phyloP scores from a whole-genome alignment of 1,140 invertebrate genomes.

The Battus philenor region DNA sequence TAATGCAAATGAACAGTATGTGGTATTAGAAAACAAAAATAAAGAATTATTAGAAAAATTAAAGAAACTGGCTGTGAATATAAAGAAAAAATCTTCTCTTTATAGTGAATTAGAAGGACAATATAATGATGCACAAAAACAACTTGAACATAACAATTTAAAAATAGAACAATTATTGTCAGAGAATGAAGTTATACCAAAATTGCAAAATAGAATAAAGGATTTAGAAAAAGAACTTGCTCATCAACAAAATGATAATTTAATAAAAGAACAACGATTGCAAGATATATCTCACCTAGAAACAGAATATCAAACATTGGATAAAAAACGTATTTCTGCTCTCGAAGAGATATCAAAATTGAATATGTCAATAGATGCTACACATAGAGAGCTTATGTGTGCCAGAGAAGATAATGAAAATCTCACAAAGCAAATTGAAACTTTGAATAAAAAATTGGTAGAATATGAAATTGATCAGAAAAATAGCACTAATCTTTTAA shows the following conservation, averaged over 20 bases:
- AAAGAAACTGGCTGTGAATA: slow-evolving; percentile 84
- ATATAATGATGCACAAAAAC: slow-evolving; percentile 58
- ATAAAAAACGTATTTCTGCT: slow-evolving; percentile 34
- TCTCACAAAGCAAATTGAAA: slow-evolving; percentile 48
- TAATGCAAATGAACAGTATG: slow-evolving; percentile 42
- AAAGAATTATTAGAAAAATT: slow-evolving; percentile 82
- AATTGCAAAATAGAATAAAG: slow-evolving; percentile 56
- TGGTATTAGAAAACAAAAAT: slow-evolving; percentile 62
- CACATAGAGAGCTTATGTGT: slow-evolving; percentile 43
- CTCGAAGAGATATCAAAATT: slow-evolving; percentile 33
- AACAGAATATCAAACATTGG: slow-evolving; percentile 35
- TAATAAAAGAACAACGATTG: slow-evolving; percentile 37
- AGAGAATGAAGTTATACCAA: slow-evolving; percentile 50
- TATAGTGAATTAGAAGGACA: slow-evolving; percentile 81
- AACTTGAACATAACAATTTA: slow-evolving; percentile 51
- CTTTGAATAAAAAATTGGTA: slow-evolving; percentile 56
- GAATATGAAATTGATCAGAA: slow-evolving; percentile 65
- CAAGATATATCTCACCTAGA: slow-evolving; percentile 33
- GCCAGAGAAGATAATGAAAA: slow-evolving; percentile 46
- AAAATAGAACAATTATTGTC: slow-evolving; percentile 45
- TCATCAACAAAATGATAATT: slow-evolving; percentile 37
- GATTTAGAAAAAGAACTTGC: slow-evolving; percentile 54
- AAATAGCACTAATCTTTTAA: slow-evolving; percentile 54
- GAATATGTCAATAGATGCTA: slow-evolving; percentile 31
- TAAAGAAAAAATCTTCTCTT: slow-evolving; percentile 82